Conservation (phyloP, 2,113 vertebrate genomes). For the Phaethon lepturus region DNA sequence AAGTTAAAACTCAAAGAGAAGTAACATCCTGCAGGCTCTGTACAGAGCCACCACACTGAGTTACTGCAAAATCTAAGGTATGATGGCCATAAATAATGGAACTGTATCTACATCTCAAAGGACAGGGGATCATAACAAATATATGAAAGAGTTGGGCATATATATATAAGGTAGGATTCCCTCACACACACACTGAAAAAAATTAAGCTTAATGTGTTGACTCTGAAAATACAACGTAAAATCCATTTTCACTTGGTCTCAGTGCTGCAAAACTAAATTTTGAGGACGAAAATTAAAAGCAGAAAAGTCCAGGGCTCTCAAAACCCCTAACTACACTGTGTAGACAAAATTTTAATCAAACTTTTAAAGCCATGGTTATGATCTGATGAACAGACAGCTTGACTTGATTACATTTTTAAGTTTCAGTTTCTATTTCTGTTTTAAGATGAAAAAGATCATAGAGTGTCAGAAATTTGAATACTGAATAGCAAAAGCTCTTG, state of each 20-base stretch:
- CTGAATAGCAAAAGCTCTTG: conserved; percentile 76
- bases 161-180: background rate
- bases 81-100: background rate
- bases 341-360: conserved; percentile 73
- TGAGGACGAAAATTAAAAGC: background rate
- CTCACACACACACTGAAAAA: background rate
- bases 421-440: conserved; percentile 81
- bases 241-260: background rate
- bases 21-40: conserved; percentile 6
- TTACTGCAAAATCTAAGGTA: background rate
- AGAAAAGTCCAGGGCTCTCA: conserved; percentile 31
- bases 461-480: conserved; percentile 77
- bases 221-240: conserved; percentile 18
- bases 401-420: conserved; percentile 78
- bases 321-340: conserved; percentile 10
- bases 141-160: background rate
- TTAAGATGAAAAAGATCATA: conserved; percentile 78
- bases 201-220: background rate
- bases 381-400: conserved; percentile 74
- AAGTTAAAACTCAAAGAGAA: conserved; percentile 52
- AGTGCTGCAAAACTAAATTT: background rate
- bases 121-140: background rate
- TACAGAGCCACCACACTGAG: background rate
- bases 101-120: background rate
- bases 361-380: conserved; percentile 62